These are phyloP conservation scores for Danaus plexippus DNA, from an alignment of 1,140 invertebrate genomes.

Conservation along the genomic window DNA sequence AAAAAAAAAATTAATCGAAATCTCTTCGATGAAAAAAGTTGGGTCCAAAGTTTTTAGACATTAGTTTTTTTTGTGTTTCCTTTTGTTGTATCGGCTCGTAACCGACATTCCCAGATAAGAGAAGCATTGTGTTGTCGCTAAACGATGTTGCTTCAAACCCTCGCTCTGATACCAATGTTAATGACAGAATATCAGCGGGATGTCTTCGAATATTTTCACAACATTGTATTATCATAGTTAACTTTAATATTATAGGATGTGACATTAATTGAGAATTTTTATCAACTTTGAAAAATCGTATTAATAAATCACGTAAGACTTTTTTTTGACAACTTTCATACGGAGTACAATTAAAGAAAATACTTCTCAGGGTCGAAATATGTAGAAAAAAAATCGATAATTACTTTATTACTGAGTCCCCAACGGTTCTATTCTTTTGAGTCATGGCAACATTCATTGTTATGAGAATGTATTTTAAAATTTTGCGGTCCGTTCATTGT, in stretches of 20 bases:
- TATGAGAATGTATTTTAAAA: slow-evolving; percentile 27
- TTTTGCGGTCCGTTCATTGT: slow-evolving; percentile 31
- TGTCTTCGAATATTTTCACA: slow-evolving; percentile 53
- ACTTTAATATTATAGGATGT: slow-evolving; percentile 17
- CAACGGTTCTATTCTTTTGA: slow-evolving; percentile 10
- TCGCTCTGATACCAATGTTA: slow-evolving; percentile 50
- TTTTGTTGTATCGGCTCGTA: slow-evolving; percentile 57
- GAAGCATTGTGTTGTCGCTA: slow-evolving; percentile 51
- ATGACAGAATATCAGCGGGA: slow-evolving; percentile 66
- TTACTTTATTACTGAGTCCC: slow-evolving; percentile 5
- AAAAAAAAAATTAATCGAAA: slow-evolving; percentile 59
- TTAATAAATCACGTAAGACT: slow-evolving; percentile 8
- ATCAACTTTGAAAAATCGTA: slow-evolving; percentile 29
- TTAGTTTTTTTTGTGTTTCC: slow-evolving; percentile 57
- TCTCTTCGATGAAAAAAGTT: slow-evolving; percentile 54
- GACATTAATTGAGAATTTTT: slow-evolving; percentile 22
- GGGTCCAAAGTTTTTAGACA: slow-evolving; percentile 50
- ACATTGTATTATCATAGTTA: slow-evolving; percentile 52
- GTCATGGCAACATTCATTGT: slow-evolving; percentile 19
- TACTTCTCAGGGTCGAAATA: slow-evolving; percentile 3
- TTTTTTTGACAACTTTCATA: background rate
- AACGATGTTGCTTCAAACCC: slow-evolving; percentile 46
- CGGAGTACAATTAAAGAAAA: no score
- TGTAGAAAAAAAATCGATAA: background rate
- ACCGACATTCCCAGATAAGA: slow-evolving; percentile 66